Percentiles rank a stretch among this genome's conserved stretches.
Conservation (phyloP, 2,888 invertebrate species). For the Rhodophaea formosa region DNA sequence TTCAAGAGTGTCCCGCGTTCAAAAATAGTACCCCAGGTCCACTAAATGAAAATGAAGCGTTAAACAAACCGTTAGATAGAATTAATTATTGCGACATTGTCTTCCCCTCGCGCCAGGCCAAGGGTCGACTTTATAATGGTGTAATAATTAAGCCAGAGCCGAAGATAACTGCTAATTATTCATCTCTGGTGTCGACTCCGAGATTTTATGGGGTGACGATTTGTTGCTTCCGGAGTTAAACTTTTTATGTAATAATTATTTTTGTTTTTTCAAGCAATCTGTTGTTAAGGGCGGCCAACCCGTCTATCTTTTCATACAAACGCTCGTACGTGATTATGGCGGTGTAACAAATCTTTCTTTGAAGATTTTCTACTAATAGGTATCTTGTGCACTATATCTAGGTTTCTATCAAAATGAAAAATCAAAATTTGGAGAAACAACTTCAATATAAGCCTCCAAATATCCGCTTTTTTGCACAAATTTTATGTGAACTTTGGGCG, state of each 20-base stretch:
- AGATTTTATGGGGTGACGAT: slow-evolving; percentile 67
- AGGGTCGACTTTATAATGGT: slow-evolving; percentile 64
- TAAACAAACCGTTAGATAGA: slow-evolving; percentile 69
- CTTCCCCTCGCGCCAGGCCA: slow-evolving; percentile 29
- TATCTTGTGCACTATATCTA: too few relatives aligned
- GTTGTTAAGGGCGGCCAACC: too few relatives aligned
- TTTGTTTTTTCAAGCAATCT: neutral
- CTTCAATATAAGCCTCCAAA: too few relatives aligned
- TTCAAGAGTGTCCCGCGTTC: too few relatives aligned
- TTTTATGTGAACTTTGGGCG: too few relatives aligned
- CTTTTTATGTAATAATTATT: neutral
- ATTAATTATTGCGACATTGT: slow-evolving; percentile 76
- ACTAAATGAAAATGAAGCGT: slow-evolving; percentile 75
- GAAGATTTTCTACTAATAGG: too few relatives aligned
- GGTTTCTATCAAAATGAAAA: too few relatives aligned
- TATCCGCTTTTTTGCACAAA: too few relatives aligned
- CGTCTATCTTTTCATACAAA: too few relatives aligned
- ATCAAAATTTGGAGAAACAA: too few relatives aligned
- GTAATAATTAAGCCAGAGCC: slow-evolving; percentile 76
- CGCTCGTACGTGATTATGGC: too few relatives aligned
- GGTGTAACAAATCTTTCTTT: too few relatives aligned
- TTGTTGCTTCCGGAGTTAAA: slow-evolving; percentile 41
- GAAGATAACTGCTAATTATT: slow-evolving; percentile 70
- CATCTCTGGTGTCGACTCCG: slow-evolving; percentile 61
- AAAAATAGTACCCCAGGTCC: slow-evolving; percentile 32